Conservation (phyloP, 1,140 invertebrate species). For the Ostrea edulis region DNA sequence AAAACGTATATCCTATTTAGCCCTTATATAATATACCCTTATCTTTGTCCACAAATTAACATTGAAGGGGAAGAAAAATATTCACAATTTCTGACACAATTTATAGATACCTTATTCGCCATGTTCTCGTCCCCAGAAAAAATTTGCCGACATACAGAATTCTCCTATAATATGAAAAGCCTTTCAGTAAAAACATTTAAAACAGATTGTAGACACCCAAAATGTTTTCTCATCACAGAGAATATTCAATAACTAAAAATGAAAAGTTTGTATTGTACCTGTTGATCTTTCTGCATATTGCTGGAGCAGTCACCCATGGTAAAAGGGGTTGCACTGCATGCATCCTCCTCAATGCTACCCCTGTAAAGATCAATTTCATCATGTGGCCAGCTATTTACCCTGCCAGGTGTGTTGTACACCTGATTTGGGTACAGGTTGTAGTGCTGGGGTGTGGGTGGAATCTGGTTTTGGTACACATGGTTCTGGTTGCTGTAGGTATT, state of each 20-base stretch:
- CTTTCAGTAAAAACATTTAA: neutral
- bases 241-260: neutral
- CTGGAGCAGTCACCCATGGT: neutral
- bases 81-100: neutral
- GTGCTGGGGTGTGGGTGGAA: neutral
- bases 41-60: neutral
- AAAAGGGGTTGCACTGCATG: neutral
- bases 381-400: neutral
- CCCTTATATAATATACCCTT: neutral
- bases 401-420: neutral
- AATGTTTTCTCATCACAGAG: neutral
- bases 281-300: neutral
- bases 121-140: neutral
- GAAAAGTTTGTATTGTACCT: neutral
- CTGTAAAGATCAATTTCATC: neutral
- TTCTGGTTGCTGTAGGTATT: neutral
- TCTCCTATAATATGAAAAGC: neutral
- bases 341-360: neutral
- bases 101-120: neutral
- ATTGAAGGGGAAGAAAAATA: neutral
- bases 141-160: neutral
- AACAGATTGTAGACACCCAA: neutral
- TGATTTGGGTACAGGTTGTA: neutral
- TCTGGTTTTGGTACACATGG: too few species aligned
- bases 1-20: neutral